Percentiles rank a stretch among this genome's conserved stretches.
These are phyloP conservation scores for Lepidocolaptes lacrymiger DNA, from an alignment of 2,797 vertebrate genomes.

Conservation along the genomic window DNA sequence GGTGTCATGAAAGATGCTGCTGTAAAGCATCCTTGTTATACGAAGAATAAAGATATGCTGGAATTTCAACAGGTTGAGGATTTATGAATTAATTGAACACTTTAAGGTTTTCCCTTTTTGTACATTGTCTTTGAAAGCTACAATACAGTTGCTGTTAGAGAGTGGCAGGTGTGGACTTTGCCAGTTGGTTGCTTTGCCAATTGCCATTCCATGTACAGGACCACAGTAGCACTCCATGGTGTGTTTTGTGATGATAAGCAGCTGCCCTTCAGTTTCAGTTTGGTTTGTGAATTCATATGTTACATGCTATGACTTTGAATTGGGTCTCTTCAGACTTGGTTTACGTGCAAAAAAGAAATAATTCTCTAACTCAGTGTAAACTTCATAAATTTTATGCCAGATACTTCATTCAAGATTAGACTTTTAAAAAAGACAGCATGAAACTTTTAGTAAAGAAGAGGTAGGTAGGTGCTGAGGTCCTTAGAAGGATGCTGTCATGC, in stretches of 20 bases:
- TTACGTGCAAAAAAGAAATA: neutral
- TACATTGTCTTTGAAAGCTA: neutral
- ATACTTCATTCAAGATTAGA: neutral
- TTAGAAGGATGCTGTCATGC: neutral
- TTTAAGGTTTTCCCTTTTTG: neutral
- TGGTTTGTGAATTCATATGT: neutral
- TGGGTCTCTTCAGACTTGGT: neutral
- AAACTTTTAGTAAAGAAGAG: neutral
- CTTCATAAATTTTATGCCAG: neutral
- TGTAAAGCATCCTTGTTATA: neutral
- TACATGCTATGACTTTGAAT: neutral
- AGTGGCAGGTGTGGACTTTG: neutral
- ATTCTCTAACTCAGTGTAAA: neutral
- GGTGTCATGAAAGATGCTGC: neutral
- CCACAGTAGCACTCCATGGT: fast-evolving
- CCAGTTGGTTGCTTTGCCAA: neutral
- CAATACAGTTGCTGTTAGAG: neutral
- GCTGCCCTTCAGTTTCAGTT: neutral
- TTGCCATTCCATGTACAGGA: neutral
- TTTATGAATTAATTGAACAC: neutral
- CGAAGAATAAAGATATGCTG: neutral
- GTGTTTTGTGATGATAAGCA: neutral
- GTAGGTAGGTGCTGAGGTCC: neutral
- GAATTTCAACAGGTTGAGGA: neutral
- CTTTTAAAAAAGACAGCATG: neutral